Conservation (phyloP, 2,888 invertebrate genomes). For the Eueremaeus valkanovi region DNA sequence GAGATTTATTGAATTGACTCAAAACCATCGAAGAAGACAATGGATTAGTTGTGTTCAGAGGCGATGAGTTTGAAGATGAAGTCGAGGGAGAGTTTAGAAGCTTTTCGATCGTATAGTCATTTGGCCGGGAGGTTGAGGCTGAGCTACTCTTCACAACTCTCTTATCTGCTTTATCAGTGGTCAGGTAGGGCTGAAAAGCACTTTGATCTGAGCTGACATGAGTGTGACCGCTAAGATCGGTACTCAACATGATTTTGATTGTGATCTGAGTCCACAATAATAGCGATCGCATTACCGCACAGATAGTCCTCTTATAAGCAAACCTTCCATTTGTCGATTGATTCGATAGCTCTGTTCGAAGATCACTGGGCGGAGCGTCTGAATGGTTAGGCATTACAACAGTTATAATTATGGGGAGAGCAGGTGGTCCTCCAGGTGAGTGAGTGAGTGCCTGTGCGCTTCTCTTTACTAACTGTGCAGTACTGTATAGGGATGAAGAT, state of each 20-base stretch:
- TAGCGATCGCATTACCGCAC: slow-evolving; percentile 2
- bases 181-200: background rate
- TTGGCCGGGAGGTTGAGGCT: background rate
- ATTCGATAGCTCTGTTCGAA: slow-evolving; percentile 9
- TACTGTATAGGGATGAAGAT: background rate
- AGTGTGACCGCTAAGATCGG: background rate
- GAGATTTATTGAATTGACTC: background rate
- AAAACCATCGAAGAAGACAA: background rate
- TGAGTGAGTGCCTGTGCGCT: background rate
- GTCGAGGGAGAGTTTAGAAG: slow-evolving; percentile 7
- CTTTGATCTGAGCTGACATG: background rate
- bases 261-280: background rate
- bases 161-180: background rate
- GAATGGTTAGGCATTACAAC: slow-evolving; percentile 21
- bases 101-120: slow-evolving; percentile 9
- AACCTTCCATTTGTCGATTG: background rate
- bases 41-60: background rate
- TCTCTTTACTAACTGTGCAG: background rate
- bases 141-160: background rate
- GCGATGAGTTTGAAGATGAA: background rate
- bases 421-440: slow-evolving; percentile 22
- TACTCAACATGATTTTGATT: slow-evolving; percentile 20
- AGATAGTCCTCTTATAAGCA: background rate
- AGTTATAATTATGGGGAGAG: slow-evolving; percentile 15
- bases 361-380: slow-evolving; percentile 15